Conservation (phyloP, 2,888 invertebrate genomes). For the Nephrotoma appendiculata region DNA sequence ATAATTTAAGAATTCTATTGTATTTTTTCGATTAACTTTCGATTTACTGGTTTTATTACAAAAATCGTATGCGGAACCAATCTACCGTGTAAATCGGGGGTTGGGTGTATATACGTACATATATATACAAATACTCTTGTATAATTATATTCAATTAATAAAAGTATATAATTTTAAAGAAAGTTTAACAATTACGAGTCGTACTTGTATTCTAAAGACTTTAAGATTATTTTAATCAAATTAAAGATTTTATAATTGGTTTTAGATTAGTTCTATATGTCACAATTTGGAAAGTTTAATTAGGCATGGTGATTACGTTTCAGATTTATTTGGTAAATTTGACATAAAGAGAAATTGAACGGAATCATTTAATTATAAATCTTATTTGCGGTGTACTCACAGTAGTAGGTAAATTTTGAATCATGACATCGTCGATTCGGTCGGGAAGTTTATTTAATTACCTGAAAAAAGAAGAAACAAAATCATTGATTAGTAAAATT, state of each 20-base stretch:
- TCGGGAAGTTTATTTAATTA: background rate
- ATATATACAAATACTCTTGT: background rate
- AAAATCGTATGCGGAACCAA: no score
- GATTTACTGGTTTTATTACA: no score
- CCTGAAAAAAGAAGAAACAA: background rate
- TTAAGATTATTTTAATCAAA: background rate
- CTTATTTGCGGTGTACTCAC: background rate
- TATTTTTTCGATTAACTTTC: no score
- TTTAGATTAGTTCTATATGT: background rate
- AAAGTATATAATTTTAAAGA: background rate
- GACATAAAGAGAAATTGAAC: background rate
- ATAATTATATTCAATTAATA: background rate
- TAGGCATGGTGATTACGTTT: background rate
- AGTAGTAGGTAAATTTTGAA: background rate
- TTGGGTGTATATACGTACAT: background rate
- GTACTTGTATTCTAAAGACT: background rate
- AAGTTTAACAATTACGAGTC: background rate
- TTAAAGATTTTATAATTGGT: background rate
- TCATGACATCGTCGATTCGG: background rate
- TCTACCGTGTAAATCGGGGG: no score
- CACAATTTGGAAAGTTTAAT: background rate
- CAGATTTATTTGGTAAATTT: background rate
- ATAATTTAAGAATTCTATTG: no score
- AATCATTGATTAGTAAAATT: background rate
- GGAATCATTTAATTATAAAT: background rate